A percentile compares a stretch with the other conserved stretches of the same genome.
phyloP scores from a whole-genome alignment of 2,888 invertebrate species.

The Caenorhabditis plicata region DNA sequence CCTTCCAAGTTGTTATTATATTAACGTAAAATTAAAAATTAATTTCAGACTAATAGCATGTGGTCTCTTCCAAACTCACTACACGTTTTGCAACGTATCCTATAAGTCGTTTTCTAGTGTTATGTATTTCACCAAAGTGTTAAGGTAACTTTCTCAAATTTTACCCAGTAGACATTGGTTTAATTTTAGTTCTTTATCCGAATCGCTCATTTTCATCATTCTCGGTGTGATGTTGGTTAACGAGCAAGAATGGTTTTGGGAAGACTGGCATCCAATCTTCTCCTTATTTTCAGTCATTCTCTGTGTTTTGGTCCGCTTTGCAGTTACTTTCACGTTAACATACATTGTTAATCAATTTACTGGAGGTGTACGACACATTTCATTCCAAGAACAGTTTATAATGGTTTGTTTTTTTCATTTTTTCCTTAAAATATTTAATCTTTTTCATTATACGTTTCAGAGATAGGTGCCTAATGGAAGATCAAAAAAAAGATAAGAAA shows the following conservation, averaged over 20 bases:
- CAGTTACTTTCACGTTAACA: conserved; percentile 69
- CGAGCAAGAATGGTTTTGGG: conserved; percentile 55
- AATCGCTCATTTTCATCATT: conserved; percentile 72
- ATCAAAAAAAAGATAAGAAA: not conserved
- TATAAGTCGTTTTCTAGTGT: conserved; percentile 70
- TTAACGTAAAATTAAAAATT: not conserved
- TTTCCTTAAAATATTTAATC: no score
- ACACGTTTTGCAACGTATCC: conserved; percentile 71
- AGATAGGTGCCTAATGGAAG: no score
- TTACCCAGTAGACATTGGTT: not conserved
- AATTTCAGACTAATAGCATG: conserved; percentile 70
- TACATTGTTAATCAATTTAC: conserved; percentile 68
- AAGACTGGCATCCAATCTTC: conserved; percentile 58
- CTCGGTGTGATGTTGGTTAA: conserved; percentile 70
- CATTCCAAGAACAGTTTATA: conserved; percentile 70
- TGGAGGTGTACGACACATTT: conserved; percentile 67
- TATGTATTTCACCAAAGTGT: conserved; percentile 71
- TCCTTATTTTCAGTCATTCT: conserved; percentile 52
- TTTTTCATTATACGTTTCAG: no score
- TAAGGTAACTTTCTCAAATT: conserved; percentile 29
- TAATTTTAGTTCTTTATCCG: conserved; percentile 68
- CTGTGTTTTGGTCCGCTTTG: conserved; percentile 51
- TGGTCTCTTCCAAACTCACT: conserved; percentile 71
- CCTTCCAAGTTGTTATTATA: not conserved
- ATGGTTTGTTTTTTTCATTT: no score